phyloP scores from a whole-genome alignment of 2,113 vertebrate species.

The Baryphthengus martii region DNA sequence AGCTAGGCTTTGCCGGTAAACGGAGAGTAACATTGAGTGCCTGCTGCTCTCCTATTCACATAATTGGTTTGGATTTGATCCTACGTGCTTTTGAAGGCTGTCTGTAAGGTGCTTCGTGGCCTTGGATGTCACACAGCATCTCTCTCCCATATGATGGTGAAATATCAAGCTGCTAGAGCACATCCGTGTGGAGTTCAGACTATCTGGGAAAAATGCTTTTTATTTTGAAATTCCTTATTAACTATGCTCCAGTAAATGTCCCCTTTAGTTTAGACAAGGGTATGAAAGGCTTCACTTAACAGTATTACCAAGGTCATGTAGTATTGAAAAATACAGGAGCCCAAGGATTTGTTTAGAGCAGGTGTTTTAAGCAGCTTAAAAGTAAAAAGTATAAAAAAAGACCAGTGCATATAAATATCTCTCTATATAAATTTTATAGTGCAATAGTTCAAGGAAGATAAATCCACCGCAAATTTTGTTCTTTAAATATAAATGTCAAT shows the following conservation, averaged over 20 bases:
- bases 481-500: not conserved
- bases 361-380: not conserved
- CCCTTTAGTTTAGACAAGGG: not conserved
- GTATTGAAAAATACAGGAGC: not conserved
- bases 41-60: not conserved
- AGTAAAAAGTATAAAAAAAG: not conserved
- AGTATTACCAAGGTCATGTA: not conserved
- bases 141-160: not conserved
- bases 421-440: not conserved
- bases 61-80: not conserved
- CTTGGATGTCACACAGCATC: not conserved
- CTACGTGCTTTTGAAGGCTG: not conserved
- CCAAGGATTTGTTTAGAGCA: not conserved
- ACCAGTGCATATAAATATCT: not conserved
- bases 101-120: not conserved
- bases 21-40: not conserved
- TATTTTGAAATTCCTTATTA: not conserved
- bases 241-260: not conserved
- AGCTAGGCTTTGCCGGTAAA: not conserved
- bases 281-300: not conserved
- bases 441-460: not conserved
- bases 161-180: not conserved
- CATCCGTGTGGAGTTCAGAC: not conserved
- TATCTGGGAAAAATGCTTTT: not conserved
- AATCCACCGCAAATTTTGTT: not conserved